These are phyloP conservation scores for Eumaeus atala DNA, from an alignment of 1,140 invertebrate species.

Conservation along the genomic window DNA sequence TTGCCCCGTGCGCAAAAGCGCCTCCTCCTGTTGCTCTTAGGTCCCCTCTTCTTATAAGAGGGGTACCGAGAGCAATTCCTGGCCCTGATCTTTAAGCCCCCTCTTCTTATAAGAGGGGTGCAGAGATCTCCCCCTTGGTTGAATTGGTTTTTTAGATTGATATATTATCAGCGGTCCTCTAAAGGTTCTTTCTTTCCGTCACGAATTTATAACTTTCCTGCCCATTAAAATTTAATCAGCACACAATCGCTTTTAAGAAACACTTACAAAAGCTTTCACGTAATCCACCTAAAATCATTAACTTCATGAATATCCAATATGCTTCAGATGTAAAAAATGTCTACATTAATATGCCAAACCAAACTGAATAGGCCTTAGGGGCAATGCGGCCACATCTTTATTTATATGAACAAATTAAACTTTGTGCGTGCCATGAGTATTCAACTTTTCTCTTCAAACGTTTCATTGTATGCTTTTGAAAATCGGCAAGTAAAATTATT, in stretches of 20 bases:
- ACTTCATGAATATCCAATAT: constrained; percentile 35
- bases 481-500: too few species aligned
- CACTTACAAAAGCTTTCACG: constrained; percentile 21
- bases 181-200: too few species aligned
- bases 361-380: constrained; percentile 43
- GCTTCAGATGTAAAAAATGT: constrained; percentile 28
- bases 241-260: neutral
- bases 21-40: too few species aligned
- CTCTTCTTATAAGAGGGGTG: too few species aligned
- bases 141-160: too few species aligned
- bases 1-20: too few species aligned
- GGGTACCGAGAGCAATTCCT: too few species aligned
- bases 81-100: too few species aligned
- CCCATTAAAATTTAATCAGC: neutral
- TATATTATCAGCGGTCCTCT: too few species aligned
- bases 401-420: constrained; percentile 65
- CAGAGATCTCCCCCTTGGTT: too few species aligned
- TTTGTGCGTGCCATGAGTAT: constrained; percentile 40
- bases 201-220: neutral
- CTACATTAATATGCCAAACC: constrained; percentile 34
- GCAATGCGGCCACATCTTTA: constrained; percentile 54
- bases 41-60: too few species aligned
- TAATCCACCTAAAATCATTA: constrained; percentile 32
- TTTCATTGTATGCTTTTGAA: too few species aligned
- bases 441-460: constrained; percentile 45